phyloP scores from a whole-genome alignment of 2,888 invertebrate genomes.

The Cheiracanthium punctorium region DNA sequence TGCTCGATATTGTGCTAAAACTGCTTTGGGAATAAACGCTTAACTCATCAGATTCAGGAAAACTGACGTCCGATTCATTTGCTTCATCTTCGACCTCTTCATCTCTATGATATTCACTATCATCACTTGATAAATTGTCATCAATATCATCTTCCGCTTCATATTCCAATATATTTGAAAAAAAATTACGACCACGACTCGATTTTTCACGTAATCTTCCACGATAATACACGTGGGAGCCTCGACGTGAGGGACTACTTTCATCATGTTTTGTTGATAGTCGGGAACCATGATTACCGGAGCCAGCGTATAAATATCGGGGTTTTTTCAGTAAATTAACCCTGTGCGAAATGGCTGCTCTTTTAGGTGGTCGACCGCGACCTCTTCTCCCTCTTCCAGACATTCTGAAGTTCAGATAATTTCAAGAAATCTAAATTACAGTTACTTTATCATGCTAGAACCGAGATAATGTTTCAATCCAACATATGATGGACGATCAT shows the following conservation, averaged over 20 bases:
- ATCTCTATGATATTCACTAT: conserved; percentile 67
- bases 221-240: conserved; percentile 60
- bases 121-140: conserved; percentile 66
- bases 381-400: conserved; percentile 69
- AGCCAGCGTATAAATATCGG: conserved; percentile 70
- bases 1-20: conserved; percentile 70
- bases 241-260: conserved; percentile 63
- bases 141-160: conserved; percentile 65
- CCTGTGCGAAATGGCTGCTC: conserved; percentile 67
- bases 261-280: conserved; percentile 64
- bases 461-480: conserved; percentile 1
- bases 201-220: conserved; percentile 65
- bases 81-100: conserved; percentile 69
- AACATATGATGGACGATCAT: conserved; percentile 37
- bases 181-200: conserved; percentile 55
- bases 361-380: conserved; percentile 70
- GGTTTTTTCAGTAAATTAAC: conserved; percentile 70
- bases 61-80: conserved; percentile 67
- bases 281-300: conserved; percentile 67
- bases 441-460: conserved; percentile 9
- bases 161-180: conserved; percentile 62
- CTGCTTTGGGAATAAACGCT: conserved; percentile 71
- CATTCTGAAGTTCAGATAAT: conserved; percentile 37
- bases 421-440: background rate
- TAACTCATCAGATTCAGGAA: conserved; percentile 69